Percentiles rank a stretch among this genome's conserved stretches.
Conservation (phyloP, 1,140 invertebrate genomes). For the Octopus bimaculoides region DNA sequence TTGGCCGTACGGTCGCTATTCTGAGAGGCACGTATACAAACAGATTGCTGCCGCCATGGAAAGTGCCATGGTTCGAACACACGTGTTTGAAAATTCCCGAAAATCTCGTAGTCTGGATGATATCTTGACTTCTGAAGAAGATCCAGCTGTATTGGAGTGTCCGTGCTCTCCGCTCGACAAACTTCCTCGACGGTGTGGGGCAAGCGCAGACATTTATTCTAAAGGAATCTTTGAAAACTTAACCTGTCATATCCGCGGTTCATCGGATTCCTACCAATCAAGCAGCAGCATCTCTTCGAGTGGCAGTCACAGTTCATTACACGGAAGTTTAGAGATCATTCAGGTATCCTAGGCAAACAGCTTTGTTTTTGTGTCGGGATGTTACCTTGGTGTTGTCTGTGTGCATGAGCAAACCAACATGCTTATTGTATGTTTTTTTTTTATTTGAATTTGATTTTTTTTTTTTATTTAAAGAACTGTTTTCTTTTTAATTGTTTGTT, state of each 20-base stretch:
- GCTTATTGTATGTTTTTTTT: background rate
- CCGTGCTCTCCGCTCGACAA: constrained; percentile 36
- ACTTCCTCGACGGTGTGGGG: constrained; percentile 33
- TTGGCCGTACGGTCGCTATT: constrained; percentile 35
- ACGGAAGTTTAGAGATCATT: constrained; percentile 54
- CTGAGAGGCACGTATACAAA: constrained; percentile 45
- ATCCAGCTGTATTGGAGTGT: constrained; percentile 26
- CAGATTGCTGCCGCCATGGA: constrained; percentile 52
- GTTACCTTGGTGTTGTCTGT: background rate
- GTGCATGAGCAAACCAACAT: background rate
- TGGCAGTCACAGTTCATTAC: constrained; percentile 52
- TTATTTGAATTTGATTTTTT: background rate
- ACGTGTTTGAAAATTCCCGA: constrained; percentile 42
- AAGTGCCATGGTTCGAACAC: constrained; percentile 47
- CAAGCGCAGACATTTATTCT: constrained; percentile 27
- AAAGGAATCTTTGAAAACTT: constrained; percentile 30
- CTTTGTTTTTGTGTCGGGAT: background rate
- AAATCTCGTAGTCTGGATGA: constrained; percentile 56
- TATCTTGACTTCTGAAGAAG: constrained; percentile 40
- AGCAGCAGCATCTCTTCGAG: constrained; percentile 52
- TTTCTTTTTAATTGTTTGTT: background rate
- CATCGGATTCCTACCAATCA: constrained; percentile 49
- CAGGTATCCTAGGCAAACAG: constrained; percentile 44
- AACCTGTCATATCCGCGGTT: constrained; percentile 30
- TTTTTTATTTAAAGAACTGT: background rate